Percentiles rank a stretch among this genome's conserved stretches.
Conservation (phyloP, 2,888 invertebrate genomes). For the Uloborus plumipes region DNA sequence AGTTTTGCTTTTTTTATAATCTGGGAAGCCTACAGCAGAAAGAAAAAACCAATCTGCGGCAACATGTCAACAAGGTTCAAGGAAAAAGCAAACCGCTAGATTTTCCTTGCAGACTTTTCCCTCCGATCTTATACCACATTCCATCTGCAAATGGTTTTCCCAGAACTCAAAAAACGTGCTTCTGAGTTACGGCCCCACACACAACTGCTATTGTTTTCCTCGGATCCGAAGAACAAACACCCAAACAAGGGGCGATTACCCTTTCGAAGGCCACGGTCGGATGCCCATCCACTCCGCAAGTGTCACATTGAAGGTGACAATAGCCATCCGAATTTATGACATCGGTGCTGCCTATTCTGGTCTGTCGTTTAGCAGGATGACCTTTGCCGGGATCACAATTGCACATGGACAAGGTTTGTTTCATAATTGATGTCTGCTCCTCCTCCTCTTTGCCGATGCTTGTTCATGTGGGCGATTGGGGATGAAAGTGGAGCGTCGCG, state of each 20-base stretch:
- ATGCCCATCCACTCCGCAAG: constrained; percentile 21
- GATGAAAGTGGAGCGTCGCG: no score
- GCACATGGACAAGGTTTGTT: no score
- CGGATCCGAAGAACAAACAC: constrained; percentile 17
- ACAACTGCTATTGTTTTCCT: constrained; percentile 34
- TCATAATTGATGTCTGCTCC: no score
- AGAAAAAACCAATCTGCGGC: no score
- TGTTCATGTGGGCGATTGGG: no score
- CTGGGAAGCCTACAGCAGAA: no score
- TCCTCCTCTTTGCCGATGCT: no score
- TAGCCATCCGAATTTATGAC: constrained; percentile 46
- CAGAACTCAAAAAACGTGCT: constrained; percentile 20
- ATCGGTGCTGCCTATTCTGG: not conserved
- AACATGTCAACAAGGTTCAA: no score
- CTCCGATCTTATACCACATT: not conserved
- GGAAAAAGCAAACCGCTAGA: no score
- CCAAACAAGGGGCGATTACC: constrained; percentile 38
- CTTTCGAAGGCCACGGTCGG: constrained; percentile 42
- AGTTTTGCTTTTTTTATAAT: no score
- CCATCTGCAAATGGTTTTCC: constrained; percentile 13
- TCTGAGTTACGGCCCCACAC: constrained; percentile 15
- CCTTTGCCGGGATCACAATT: not conserved
- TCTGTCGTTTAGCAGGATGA: constrained; percentile 17
- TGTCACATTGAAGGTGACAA: constrained; percentile 48
- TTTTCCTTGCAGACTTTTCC: no score